These are phyloP conservation scores for Hydra vulgaris DNA, from an alignment of 30 jellyfish, hydroid and myxozoan species.

Conservation along the genomic window DNA sequence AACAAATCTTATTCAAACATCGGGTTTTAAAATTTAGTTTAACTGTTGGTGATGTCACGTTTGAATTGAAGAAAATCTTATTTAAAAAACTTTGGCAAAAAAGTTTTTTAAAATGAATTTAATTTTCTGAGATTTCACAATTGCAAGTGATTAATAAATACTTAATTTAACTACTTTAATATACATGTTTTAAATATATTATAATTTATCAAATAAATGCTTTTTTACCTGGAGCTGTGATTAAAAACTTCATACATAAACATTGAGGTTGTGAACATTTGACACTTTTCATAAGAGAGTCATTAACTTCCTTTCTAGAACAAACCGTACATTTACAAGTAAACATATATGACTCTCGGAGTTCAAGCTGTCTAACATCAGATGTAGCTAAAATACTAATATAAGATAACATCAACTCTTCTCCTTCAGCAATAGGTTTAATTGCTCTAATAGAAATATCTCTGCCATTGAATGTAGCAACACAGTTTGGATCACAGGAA, in stretches of 20 bases:
- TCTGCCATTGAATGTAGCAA: slow-evolving; percentile 47
- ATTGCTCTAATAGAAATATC: slow-evolving; percentile 41
- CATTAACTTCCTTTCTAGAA: slow-evolving; percentile 7
- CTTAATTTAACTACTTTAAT: too few relatives aligned
- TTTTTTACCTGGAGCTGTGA: background rate
- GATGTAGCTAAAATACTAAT: slow-evolving; percentile 44
- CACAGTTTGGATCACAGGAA: slow-evolving; percentile 69
- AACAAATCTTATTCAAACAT: too few relatives aligned
- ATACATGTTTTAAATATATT: too few relatives aligned
- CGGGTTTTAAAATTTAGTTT: too few relatives aligned
- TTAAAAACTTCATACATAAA: background rate
- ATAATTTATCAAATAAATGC: too few relatives aligned
- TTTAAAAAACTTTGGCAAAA: too few relatives aligned
- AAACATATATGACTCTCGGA: slow-evolving; percentile 60
- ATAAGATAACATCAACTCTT: slow-evolving; percentile 57
- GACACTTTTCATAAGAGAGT: slow-evolving; percentile 7
- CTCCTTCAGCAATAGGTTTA: slow-evolving; percentile 27
- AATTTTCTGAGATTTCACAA: too few relatives aligned
- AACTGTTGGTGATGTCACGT: too few relatives aligned
- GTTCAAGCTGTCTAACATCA: slow-evolving; percentile 35
- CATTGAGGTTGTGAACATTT: slow-evolving; percentile 2
- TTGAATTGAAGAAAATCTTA: too few relatives aligned
- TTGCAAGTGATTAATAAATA: too few relatives aligned
- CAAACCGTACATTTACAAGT: slow-evolving; percentile 56
- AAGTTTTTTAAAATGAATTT: too few relatives aligned